Conservation (phyloP, 2,888 invertebrate genomes). For the Patella depressa region DNA sequence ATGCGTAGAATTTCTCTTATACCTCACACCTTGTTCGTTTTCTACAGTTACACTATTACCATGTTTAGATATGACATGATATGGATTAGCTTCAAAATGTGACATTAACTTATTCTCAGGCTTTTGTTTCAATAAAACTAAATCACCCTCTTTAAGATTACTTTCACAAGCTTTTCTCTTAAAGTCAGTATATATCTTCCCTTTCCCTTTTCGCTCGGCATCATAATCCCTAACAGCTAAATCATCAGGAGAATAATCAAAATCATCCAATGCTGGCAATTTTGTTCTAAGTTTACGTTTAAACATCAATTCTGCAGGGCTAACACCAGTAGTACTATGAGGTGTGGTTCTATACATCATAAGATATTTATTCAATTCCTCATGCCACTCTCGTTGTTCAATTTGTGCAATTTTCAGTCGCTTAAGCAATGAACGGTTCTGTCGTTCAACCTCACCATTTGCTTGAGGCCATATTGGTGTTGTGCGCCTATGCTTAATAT, state of each 20-base stretch:
- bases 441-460: no score
- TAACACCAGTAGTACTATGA: constrained; percentile 32
- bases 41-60: not conserved
- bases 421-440: no score
- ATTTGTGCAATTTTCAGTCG: constrained; percentile 20
- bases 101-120: constrained; percentile 6
- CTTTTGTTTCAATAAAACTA: constrained; percentile 19
- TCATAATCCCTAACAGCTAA: constrained; percentile 22
- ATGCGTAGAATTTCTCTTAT: not conserved
- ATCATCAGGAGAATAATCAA: not conserved
- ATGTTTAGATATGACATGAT: not conserved
- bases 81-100: not conserved
- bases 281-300: not conserved
- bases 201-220: constrained; percentile 17
- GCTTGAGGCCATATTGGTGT: no score
- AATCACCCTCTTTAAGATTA: constrained; percentile 15
- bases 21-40: constrained; percentile 4
- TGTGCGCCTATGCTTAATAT: no score
- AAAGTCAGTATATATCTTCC: constrained; percentile 19
- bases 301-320: constrained; percentile 31
- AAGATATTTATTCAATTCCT: constrained; percentile 25
- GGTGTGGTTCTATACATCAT: constrained; percentile 31
- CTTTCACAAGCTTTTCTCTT: constrained; percentile 16
- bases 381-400: constrained; percentile 24
- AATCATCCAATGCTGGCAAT: no score